Percentiles rank a stretch among this genome's conserved stretches.
phyloP scores from a whole-genome alignment of 1,140 invertebrate species.

The Eumaeus atala region DNA sequence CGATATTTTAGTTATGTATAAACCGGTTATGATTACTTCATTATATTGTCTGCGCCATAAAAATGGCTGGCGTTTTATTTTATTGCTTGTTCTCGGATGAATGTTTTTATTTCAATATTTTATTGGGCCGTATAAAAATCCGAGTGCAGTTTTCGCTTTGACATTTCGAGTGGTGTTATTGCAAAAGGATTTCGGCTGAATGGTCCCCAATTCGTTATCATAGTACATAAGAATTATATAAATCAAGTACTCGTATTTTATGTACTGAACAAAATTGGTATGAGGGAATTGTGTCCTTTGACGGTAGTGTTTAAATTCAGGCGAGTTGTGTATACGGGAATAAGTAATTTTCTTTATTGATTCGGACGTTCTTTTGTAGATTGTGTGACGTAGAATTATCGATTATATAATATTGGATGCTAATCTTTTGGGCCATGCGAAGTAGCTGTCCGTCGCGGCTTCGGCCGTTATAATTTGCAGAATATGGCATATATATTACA shows the following conservation, averaged over 20 bases:
- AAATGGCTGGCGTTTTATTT: conserved; percentile 71
- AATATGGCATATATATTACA: too few relatives aligned
- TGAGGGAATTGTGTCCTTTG: neutral
- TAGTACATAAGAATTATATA: neutral
- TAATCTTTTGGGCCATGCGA: too few relatives aligned
- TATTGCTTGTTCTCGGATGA: conserved; percentile 56
- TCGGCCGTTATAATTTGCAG: too few relatives aligned
- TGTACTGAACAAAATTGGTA: too few relatives aligned
- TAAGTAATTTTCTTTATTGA: too few relatives aligned
- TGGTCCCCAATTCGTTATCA: conserved; percentile 9
- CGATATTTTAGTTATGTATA: conserved; percentile 60
- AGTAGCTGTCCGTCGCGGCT: too few relatives aligned
- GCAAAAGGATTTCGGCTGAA: conserved; percentile 15
- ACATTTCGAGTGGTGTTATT: conserved; percentile 33
- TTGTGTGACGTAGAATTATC: too few relatives aligned
- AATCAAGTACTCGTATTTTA: conserved; percentile 5
- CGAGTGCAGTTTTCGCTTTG: conserved; percentile 40
- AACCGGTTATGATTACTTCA: conserved; percentile 72
- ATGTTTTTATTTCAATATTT: conserved; percentile 71
- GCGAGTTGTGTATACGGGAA: too few relatives aligned
- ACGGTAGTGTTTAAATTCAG: neutral
- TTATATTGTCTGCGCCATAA: conserved; percentile 72
- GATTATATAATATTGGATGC: too few relatives aligned
- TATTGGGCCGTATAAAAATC: conserved; percentile 64
- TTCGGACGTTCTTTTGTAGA: too few relatives aligned